phyloP scores from a whole-genome alignment of 2,888 invertebrate genomes.

The Andrena trimmerana region DNA sequence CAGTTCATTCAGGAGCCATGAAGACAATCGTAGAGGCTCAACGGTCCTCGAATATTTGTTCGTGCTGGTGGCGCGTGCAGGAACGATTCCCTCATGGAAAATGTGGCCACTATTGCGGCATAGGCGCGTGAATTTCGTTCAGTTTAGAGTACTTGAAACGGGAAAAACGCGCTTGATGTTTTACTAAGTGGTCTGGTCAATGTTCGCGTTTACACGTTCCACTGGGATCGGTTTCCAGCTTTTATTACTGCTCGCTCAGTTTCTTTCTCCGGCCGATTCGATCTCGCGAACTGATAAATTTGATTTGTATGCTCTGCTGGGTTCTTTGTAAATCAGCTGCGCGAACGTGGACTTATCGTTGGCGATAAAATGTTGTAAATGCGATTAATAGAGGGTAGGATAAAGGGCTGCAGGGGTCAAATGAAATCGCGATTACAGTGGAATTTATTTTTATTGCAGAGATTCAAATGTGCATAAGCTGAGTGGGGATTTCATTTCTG shows the following conservation, averaged over 20 bases:
- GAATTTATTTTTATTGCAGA: too few relatives aligned
- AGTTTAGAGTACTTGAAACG: neutral
- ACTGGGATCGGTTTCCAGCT: neutral
- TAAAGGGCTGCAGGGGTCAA: too few relatives aligned
- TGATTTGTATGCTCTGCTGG: neutral
- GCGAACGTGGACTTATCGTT: neutral
- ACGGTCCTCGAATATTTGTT: constrained; percentile 50
- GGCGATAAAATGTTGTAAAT: neutral
- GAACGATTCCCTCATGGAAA: neutral
- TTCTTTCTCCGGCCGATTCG: neutral
- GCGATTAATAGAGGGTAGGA: too few relatives aligned
- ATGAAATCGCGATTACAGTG: too few relatives aligned
- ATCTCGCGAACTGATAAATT: neutral
- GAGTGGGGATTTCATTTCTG: too few relatives aligned
- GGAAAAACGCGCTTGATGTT: neutral
- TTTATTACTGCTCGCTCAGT: neutral
- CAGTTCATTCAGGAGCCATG: constrained; percentile 59
- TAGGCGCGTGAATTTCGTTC: neutral
- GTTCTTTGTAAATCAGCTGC: neutral
- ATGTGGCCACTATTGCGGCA: neutral
- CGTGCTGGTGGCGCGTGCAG: neutral
- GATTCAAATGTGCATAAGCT: too few relatives aligned
- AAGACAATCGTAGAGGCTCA: constrained; percentile 23
- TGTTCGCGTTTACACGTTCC: constrained; percentile 2
- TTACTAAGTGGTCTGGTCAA: neutral